Conservation (phyloP, 2,888 invertebrate species). For the Holacanthella duospinosa region DNA sequence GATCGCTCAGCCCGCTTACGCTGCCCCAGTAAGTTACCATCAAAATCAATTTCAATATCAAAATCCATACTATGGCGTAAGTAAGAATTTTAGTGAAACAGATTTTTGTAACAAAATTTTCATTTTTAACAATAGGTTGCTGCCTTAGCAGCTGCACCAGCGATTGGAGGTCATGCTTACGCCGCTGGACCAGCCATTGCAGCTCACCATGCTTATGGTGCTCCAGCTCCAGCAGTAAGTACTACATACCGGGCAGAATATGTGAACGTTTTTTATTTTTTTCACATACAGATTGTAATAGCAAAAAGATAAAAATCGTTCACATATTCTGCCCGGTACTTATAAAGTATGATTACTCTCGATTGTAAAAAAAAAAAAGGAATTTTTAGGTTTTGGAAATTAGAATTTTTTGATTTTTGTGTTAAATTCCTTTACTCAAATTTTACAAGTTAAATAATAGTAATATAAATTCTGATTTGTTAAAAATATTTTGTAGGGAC, state of each 20-base stretch:
- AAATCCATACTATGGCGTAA: background rate
- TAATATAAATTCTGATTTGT: too few relatives aligned
- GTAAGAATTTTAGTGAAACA: background rate
- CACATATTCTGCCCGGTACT: background rate
- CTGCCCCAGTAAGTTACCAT: background rate
- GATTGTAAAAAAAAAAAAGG: background rate
- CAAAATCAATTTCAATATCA: background rate
- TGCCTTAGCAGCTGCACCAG: background rate
- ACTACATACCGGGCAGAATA: too few relatives aligned
- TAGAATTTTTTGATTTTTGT: too few relatives aligned
- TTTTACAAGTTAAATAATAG: background rate
- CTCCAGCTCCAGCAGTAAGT: background rate
- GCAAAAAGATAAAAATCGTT: too few relatives aligned
- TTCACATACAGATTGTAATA: too few relatives aligned
- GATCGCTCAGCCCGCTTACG: background rate
- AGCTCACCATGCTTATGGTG: too few relatives aligned
- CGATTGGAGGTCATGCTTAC: background rate
- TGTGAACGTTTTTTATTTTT: too few relatives aligned
- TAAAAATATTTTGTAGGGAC: background rate
- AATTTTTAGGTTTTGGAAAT: too few relatives aligned
- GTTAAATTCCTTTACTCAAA: background rate
- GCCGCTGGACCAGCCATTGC: background rate
- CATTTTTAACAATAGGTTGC: background rate
- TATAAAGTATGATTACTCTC: background rate
- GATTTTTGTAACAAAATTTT: background rate